phyloP scores from a whole-genome alignment of 2,113 vertebrate genomes.

The Cyanistes caeruleus region DNA sequence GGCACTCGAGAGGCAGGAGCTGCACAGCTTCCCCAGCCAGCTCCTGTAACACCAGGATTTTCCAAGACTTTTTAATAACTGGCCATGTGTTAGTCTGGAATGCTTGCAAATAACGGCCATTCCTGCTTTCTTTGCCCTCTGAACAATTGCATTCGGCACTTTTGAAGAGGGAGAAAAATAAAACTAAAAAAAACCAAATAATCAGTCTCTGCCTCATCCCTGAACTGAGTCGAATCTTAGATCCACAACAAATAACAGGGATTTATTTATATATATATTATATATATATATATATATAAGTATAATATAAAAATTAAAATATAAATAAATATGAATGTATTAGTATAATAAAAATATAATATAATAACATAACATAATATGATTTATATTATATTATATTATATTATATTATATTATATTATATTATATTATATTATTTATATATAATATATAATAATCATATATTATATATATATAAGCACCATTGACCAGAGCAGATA shows the following conservation, averaged over 20 bases:
- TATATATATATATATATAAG: too few relatives aligned
- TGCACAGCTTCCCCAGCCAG: not conserved
- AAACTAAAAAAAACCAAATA: not conserved
- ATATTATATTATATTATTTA: too few relatives aligned
- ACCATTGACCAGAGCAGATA: too few relatives aligned
- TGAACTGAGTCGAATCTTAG: not conserved
- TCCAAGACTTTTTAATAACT: not conserved
- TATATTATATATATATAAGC: too few relatives aligned
- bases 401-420: too few relatives aligned
- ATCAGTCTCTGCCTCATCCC: not conserved
- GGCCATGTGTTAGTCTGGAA: not conserved
- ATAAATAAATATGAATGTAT: too few relatives aligned
- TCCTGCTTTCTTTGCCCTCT: not conserved
- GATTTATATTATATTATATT: too few relatives aligned
- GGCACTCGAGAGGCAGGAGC: not conserved
- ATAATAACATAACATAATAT: too few relatives aligned
- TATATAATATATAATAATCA: too few relatives aligned
- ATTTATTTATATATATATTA: not conserved
- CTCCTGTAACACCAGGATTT: not conserved
- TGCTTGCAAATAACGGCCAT: not conserved
- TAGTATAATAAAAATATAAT: too few relatives aligned
- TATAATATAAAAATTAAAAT: too few relatives aligned
- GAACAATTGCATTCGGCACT: not conserved
- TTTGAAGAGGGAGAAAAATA: not conserved
- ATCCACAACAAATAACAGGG: not conserved